Evolutionary conservation across 2,888 invertebrate species (phyloP), one percentile per base, ranked within the genome.

Genomic region (Drosophila fulvimacula): DNA sequence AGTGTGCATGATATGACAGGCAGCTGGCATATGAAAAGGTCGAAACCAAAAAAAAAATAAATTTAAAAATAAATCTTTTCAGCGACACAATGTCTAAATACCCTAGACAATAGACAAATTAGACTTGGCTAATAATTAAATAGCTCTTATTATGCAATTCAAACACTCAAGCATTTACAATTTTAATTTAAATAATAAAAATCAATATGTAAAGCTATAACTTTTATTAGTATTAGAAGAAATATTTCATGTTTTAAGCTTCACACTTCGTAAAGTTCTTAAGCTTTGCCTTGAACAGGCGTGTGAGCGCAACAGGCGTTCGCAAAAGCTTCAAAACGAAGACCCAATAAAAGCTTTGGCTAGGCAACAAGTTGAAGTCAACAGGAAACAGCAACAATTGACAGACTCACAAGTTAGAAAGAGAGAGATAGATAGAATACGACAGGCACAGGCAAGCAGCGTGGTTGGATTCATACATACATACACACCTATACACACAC

Each of bases 281-380:
- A 56, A 74, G 62, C 69, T 44, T n/a, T 32, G 46, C 15, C 27
- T 46, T 21, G 39, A 44, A 42, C 34, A 30, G 38, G 34, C 24
- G 32, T 34, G 38, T 21, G 21, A 19, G 53, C 36, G 46, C 84
- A 87, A 87, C 85, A 79, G 79, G 75, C 85, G 61, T 56, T 46
- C 36, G 21, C 21, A 67, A 81, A 77, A 87, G 87, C 77, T 82
- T 58, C 38, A 27, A 61, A 68, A 68, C 30, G 55, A n/a, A 51
- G 41, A 9, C 32, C 24, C 32, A 32, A 52, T 48, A 56, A 79
- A 79, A 70, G 63, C 57, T 69, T 67, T 52, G 38, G 68, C 53
- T 65, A 82, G 88, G 80, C 88, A 83, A 87, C 88, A 83, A 88
- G 88, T 83, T 77, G 69, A 73, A 75, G 74, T 61, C 59, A 72